Percentiles rank a stretch among this genome's conserved stretches.
Conservation (phyloP, 2,888 invertebrate species). For the Acleris emargana region DNA sequence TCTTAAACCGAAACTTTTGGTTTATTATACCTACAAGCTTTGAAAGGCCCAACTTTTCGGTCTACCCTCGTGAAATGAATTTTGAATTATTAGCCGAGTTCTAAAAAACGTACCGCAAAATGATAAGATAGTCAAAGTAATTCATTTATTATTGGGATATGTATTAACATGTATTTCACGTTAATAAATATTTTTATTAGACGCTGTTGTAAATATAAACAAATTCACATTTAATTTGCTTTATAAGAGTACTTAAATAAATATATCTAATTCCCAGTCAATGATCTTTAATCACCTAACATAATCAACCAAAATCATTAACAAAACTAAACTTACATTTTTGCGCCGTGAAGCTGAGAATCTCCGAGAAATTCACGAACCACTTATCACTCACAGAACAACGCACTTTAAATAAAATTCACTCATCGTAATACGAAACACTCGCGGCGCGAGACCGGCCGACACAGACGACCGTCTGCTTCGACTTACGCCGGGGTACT, state of each 20-base stretch:
- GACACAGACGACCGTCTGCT: slow-evolving; percentile 54
- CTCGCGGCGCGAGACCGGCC: slow-evolving; percentile 53
- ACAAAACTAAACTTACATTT: slow-evolving; percentile 54
- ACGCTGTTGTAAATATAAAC: no score
- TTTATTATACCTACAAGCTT: slow-evolving; percentile 11
- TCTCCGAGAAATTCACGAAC: slow-evolving; percentile 44
- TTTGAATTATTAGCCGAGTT: slow-evolving; percentile 11
- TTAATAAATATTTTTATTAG: no score
- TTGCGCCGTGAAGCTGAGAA: slow-evolving; percentile 43
- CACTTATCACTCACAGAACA: slow-evolving; percentile 60
- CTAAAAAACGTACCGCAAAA: neutral
- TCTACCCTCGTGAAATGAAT: slow-evolving; percentile 10
- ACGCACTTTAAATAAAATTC: slow-evolving; percentile 55
- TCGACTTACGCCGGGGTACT: slow-evolving; percentile 73
- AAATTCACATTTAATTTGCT: no score
- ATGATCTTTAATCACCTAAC: neutral
- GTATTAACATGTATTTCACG: neutral
- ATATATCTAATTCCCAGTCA: neutral
- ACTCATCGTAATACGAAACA: slow-evolving; percentile 69
- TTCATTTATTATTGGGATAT: neutral
- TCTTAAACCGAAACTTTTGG: slow-evolving; percentile 10
- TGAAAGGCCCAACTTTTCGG: slow-evolving; percentile 11
- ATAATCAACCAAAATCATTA: neutral
- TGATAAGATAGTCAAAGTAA: neutral
- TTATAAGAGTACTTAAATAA: no score